A percentile compares a stretch with the other conserved stretches of the same genome.
phyloP scores from a whole-genome alignment of 1,140 invertebrate genomes.

The Drosophila insularis region DNA sequence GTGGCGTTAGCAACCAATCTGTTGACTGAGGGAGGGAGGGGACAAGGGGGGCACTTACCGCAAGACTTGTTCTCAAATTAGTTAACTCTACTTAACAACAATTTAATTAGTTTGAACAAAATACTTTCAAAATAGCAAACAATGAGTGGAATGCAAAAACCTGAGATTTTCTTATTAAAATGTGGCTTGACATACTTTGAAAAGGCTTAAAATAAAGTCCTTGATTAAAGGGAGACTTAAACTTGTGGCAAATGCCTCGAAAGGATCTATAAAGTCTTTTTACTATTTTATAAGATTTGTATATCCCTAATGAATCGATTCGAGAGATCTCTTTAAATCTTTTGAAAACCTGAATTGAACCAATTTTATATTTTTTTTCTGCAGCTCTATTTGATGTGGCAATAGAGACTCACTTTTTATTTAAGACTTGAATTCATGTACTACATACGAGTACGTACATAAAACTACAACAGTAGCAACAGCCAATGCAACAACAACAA shows the following conservation, averaged over 20 bases:
- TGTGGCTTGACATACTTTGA: too few species aligned
- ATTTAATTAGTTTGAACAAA: conserved; percentile 36
- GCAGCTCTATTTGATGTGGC: conserved; percentile 40
- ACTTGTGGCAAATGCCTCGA: too few species aligned
- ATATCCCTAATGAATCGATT: conserved; percentile 22
- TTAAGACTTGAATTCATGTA: conserved; percentile 36
- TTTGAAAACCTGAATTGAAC: conserved; percentile 37
- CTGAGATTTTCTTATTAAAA: background rate
- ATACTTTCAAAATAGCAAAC: conserved; percentile 35
- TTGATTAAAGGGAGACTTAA: too few species aligned
- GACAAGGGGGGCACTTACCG: conserved; percentile 22
- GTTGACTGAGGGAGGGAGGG: background rate
- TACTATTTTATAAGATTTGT: background rate
- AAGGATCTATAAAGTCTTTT: background rate
- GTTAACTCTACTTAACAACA: conserved; percentile 34
- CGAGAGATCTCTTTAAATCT: conserved; percentile 34
- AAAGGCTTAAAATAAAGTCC: too few species aligned
- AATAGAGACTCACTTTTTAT: conserved; percentile 52
- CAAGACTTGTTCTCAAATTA: conserved; percentile 33
- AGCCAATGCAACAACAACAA: conserved; percentile 32
- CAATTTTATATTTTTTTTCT: conserved; percentile 19
- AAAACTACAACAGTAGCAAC: conserved; percentile 22
- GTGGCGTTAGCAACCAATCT: conserved; percentile 12
- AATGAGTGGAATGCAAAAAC: conserved; percentile 46
- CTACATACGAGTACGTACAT: conserved; percentile 20